phyloP scores from a whole-genome alignment of 2,888 invertebrate genomes.

The Nomada fabriciana region DNA sequence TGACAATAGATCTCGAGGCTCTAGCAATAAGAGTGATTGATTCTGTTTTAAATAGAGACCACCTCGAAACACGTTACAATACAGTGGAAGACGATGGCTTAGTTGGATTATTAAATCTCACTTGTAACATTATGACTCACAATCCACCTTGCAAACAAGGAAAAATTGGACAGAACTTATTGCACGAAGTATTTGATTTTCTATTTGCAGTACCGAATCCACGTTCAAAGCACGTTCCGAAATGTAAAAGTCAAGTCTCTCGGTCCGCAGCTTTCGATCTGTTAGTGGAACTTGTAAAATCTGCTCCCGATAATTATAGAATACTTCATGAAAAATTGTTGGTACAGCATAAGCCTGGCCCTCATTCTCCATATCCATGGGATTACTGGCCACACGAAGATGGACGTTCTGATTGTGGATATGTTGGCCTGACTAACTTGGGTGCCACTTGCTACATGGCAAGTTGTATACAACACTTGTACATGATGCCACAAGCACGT shows the following conservation, averaged over 20 bases:
- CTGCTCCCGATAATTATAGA: conserved; percentile 93
- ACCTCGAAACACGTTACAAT: conserved; percentile 92
- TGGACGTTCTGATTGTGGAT: conserved; percentile 96
- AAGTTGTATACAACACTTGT: conserved; percentile 98
- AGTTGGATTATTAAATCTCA: conserved; percentile 93
- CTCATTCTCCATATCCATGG: conserved; percentile 95
- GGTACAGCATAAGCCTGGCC: conserved; percentile 94
- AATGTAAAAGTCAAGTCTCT: conserved; percentile 96
- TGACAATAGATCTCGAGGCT: conserved; percentile 89
- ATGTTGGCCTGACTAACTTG: conserved; percentile 96
- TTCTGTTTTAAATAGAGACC: conserved; percentile 91
- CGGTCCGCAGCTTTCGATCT: conserved; percentile 96
- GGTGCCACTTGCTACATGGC: conserved; percentile 99
- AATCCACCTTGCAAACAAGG: conserved; percentile 94
- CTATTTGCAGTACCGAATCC: conserved; percentile 96
- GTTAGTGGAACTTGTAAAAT: conserved; percentile 94
- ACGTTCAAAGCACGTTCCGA: conserved; percentile 93
- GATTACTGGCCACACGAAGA: conserved; percentile 99
- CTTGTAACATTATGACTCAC: conserved; percentile 95
- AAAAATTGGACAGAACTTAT: conserved; percentile 89
- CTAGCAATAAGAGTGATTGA: conserved; percentile 90
- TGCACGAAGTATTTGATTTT: conserved; percentile 92
- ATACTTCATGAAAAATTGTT: conserved; percentile 93
- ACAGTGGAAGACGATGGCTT: conserved; percentile 96
- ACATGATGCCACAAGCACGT: conserved; percentile 98